Evolutionary conservation across 2,888 invertebrate species (phyloP).

Genomic region (Prosopocoilus inquinatus): DNA sequence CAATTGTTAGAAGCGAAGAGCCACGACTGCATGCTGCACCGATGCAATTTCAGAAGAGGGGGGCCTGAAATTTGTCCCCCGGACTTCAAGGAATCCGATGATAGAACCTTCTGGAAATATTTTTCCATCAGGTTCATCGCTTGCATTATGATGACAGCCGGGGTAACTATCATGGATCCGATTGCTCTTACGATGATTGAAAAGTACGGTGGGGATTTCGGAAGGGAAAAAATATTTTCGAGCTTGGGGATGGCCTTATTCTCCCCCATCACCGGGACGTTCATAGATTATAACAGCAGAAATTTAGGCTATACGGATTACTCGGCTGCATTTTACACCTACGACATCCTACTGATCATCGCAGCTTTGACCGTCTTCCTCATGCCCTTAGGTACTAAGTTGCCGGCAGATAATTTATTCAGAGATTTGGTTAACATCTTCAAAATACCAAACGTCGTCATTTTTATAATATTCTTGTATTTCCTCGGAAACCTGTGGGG

Average conservation of each 20-base stretch:
- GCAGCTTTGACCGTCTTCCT: conserved; percentile 72
- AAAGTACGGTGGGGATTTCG: conserved; percentile 79
- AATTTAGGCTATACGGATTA: conserved; percentile 76
- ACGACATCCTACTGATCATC: conserved; percentile 70
- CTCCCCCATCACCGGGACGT: conserved; percentile 74
- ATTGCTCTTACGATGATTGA: conserved; percentile 84
- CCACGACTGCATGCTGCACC: conserved; percentile 73
- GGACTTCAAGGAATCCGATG: conserved; percentile 75
- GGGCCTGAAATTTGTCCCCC: conserved; percentile 78
- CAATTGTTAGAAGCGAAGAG: conserved; percentile 60
- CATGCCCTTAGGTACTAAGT: conserved; percentile 75
- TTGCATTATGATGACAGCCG: conserved; percentile 77
- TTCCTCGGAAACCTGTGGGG: conserved; percentile 85
- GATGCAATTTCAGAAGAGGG: conserved; percentile 71
- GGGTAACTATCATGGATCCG: conserved; percentile 87
- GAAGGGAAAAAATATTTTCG: conserved; percentile 75
- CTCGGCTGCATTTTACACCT: conserved; percentile 83
- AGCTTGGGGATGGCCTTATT: conserved; percentile 82
- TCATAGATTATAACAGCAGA: conserved; percentile 71
- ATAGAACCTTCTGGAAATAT: conserved; percentile 79
- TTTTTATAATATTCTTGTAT: conserved; percentile 79
- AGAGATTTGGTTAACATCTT: conserved; percentile 73
- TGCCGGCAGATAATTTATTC: conserved; percentile 76
- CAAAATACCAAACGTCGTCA: conserved; percentile 74
- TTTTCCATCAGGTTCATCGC: conserved; percentile 76